phyloP scores from a whole-genome alignment of 2,888 invertebrate genomes.

The Lochmaea crataegi region DNA sequence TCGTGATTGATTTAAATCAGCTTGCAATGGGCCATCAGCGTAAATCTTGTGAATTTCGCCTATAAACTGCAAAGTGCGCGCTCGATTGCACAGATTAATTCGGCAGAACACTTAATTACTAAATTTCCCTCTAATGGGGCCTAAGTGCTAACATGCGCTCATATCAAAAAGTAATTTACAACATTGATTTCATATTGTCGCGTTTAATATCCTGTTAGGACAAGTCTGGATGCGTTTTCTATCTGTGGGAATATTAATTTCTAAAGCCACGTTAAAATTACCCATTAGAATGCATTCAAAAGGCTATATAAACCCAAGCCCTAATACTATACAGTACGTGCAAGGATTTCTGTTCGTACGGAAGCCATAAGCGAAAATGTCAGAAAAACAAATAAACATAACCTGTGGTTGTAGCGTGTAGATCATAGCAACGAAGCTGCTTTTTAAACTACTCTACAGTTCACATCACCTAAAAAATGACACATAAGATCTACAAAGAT shows the following conservation, averaged over 20 bases:
- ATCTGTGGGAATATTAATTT: neutral
- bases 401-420: too few relatives aligned
- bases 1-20: conserved; percentile 34
- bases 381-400: too few relatives aligned
- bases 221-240: neutral
- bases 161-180: conserved; percentile 61
- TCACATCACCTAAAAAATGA: too few relatives aligned
- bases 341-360: too few relatives aligned
- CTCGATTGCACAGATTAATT: conserved; percentile 56
- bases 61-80: conserved; percentile 44
- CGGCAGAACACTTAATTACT: conserved; percentile 57
- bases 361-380: too few relatives aligned
- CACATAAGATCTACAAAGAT: too few relatives aligned
- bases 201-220: conserved; percentile 27
- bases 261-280: neutral
- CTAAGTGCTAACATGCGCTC: conserved; percentile 55
- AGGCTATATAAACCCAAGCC: too few relatives aligned
- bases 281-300: neutral
- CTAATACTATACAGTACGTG: too few relatives aligned
- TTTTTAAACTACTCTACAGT: too few relatives aligned
- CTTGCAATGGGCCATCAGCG: conserved; percentile 30
- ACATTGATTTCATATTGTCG: conserved; percentile 35
- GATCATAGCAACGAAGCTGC: too few relatives aligned
- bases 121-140: conserved; percentile 56
- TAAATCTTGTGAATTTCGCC: conserved; percentile 31